Percentiles rank a stretch among this genome's conserved stretches.
Evolutionary conservation across 2,888 invertebrate species (phyloP).

Genomic region (Drosophila colorata): DNA sequence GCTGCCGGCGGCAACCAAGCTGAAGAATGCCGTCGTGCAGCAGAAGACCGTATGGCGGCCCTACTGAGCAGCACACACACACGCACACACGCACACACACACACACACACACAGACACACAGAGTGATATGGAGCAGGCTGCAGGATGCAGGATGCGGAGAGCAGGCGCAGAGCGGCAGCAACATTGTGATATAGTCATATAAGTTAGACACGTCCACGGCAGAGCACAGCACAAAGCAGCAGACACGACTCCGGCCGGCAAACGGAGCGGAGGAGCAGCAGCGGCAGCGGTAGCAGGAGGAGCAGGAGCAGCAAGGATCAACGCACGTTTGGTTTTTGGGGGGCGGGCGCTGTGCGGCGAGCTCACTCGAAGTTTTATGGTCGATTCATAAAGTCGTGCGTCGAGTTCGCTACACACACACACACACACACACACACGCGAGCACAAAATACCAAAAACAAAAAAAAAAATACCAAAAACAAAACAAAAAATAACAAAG

Average conservation of each 20-base stretch:
- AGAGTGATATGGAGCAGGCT: slow-evolving; percentile 41
- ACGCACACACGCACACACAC: slow-evolving; percentile 3
- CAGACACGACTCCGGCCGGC: slow-evolving; percentile 66
- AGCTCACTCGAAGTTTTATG: slow-evolving; percentile 83
- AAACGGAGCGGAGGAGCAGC: slow-evolving; percentile 48
- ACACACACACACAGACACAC: slow-evolving; percentile 20
- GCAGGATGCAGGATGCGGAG: slow-evolving; percentile 15
- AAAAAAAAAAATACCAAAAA: background rate
- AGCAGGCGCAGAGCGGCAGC: slow-evolving; percentile 70
- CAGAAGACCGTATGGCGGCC: slow-evolving; percentile 91
- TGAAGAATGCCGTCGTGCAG: slow-evolving; percentile 86
- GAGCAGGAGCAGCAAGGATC: no score
- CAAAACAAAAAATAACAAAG: background rate
- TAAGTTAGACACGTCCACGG: slow-evolving; percentile 59
- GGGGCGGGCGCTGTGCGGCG: slow-evolving; percentile 42
- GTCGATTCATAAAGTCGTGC: slow-evolving; percentile 82
- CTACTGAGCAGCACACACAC: slow-evolving; percentile 86
- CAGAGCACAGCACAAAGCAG: slow-evolving; percentile 33
- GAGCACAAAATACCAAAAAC: slow-evolving; percentile 8
- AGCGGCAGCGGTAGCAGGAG: background rate
- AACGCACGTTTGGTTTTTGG: background rate
- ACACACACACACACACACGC: slow-evolving; percentile 17
- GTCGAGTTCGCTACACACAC: slow-evolving; percentile 71
- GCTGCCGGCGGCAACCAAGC: slow-evolving; percentile 87
- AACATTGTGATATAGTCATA: slow-evolving; percentile 84